A percentile compares a stretch with the other conserved stretches of the same genome.
phyloP scores from a whole-genome alignment of 1,140 invertebrate species.

The Aphis gossypii region DNA sequence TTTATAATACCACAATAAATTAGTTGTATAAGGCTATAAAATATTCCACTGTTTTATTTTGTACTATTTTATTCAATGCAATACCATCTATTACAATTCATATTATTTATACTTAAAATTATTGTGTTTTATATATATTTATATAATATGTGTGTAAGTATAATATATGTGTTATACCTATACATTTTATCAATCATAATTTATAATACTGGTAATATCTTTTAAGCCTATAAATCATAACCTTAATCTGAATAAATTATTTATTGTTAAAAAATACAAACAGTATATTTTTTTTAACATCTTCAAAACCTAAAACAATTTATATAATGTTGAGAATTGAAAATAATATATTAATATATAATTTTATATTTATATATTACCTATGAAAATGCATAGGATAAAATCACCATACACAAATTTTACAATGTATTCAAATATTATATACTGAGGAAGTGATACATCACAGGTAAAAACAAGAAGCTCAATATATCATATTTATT shows the following conservation, averaged over 20 bases:
- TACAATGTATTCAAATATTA: too few species aligned
- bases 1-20: conserved; percentile 45
- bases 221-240: background rate
- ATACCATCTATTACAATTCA: conserved; percentile 28
- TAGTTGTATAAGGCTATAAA: conserved; percentile 15
- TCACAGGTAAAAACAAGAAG: too few species aligned
- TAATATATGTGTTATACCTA: background rate
- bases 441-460: too few species aligned
- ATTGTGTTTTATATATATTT: background rate
- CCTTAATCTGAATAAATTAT: background rate
- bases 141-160: background rate
- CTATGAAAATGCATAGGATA: too few species aligned
- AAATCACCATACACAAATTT: too few species aligned
- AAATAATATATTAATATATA: too few species aligned
- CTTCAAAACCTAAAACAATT: background rate
- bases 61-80: conserved; percentile 37
- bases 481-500: too few species aligned
- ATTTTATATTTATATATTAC: too few species aligned
- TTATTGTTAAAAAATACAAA: conserved; percentile 7
- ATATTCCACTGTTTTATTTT: conserved; percentile 21
- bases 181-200: background rate
- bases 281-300: background rate
- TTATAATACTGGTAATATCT: background rate
- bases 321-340: background rate
- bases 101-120: conserved; percentile 25